Evolutionary conservation across 1,140 invertebrate species (phyloP).

Genomic region (Zaprionus nigranus): DNA sequence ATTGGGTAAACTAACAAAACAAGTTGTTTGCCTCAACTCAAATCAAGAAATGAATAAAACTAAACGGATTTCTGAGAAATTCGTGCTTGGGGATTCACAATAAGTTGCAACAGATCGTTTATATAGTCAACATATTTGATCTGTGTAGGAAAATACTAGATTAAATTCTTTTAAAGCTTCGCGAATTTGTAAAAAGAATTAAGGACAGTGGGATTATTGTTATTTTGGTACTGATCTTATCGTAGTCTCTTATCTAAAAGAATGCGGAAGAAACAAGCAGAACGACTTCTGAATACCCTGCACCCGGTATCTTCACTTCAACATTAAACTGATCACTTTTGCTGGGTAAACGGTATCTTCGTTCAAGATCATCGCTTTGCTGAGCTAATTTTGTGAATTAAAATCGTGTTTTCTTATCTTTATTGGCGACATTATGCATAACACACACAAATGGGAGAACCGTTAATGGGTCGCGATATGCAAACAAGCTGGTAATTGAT

Average conservation of each 20-base stretch:
- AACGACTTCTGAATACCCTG: neutral
- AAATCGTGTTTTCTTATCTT: conserved; percentile 13
- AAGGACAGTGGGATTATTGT: conserved; percentile 15
- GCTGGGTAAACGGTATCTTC: too few relatives aligned
- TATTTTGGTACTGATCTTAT: conserved; percentile 11
- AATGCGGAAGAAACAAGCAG: neutral
- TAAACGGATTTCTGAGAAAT: neutral
- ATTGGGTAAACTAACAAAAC: neutral
- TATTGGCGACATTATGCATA: conserved; percentile 8
- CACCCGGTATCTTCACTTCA: too few relatives aligned
- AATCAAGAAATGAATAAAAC: neutral
- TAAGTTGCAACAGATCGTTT: neutral
- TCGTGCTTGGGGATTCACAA: neutral
- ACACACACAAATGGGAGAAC: conserved; percentile 8
- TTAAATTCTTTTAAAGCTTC: too few relatives aligned
- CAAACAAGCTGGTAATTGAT: conserved; percentile 15
- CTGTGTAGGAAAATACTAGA: too few relatives aligned
- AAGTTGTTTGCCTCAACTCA: neutral
- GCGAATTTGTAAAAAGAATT: too few relatives aligned
- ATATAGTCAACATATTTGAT: too few relatives aligned
- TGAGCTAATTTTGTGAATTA: neutral
- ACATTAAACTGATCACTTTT: too few relatives aligned
- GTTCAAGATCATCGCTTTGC: neutral
- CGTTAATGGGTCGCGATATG: conserved; percentile 21
- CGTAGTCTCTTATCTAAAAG: neutral